phyloP scores from a whole-genome alignment of 1,140 invertebrate species.

The Cyphomyrmex costatus region DNA sequence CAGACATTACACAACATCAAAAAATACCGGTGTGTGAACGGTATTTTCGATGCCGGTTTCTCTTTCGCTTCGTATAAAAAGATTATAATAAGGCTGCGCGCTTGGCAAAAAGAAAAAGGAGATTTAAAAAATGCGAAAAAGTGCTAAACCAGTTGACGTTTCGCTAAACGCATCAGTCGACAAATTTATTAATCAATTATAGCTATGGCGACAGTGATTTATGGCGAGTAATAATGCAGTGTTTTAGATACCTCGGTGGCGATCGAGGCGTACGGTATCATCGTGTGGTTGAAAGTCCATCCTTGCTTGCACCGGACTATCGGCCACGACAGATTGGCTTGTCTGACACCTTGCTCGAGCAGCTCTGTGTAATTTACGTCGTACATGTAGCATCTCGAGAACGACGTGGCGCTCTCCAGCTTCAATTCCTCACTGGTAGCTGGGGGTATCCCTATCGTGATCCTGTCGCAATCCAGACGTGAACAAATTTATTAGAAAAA shows the following conservation, averaged over 20 bases:
- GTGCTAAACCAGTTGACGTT: neutral
- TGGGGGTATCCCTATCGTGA: conserved; percentile 89
- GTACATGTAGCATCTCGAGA: conserved; percentile 91
- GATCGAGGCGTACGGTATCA: conserved; percentile 92
- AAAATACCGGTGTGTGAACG: neutral
- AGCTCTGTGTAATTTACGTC: conserved; percentile 90
- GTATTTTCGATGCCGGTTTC: neutral
- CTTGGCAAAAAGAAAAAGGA: neutral
- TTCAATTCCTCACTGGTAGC: conserved; percentile 77
- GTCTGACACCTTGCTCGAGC: conserved; percentile 86
- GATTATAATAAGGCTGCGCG: neutral
- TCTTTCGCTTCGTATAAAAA: neutral
- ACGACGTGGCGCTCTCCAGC: conserved; percentile 86
- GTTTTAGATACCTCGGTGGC: conserved; percentile 90
- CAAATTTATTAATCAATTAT: conserved; percentile 32
- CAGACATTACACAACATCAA: neutral
- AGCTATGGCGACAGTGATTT: neutral
- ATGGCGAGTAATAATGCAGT: neutral
- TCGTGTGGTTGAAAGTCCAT: conserved; percentile 92
- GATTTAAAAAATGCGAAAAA: neutral
- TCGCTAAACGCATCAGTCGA: neutral
- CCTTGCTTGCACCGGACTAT: conserved; percentile 89
- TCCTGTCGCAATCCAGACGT: conserved; percentile 84
- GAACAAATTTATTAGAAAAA: neutral
- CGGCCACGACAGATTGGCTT: conserved; percentile 90